Evolutionary conservation across 2,113 vertebrate genomes (phyloP).

Genomic region (Chaenocephalus aceratus): DNA sequence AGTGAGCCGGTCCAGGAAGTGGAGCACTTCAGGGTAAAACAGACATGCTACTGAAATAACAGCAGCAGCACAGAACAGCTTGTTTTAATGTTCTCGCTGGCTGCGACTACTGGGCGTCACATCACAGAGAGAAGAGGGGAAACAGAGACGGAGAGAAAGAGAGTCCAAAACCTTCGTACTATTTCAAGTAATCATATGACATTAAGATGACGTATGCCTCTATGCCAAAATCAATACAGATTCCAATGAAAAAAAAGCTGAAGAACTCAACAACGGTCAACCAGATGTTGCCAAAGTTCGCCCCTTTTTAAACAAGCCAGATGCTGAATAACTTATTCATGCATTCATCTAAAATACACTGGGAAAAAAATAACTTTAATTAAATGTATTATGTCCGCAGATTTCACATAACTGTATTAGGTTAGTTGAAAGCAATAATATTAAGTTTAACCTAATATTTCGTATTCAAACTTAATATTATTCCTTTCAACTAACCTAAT

Average conservation of each 20-base stretch:
- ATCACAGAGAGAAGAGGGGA: conserved; percentile 30
- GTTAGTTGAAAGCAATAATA: too few species aligned
- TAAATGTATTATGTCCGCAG: too few species aligned
- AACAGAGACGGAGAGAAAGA: not conserved
- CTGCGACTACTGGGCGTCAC: conserved; percentile 57
- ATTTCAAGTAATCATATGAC: conserved; percentile 11
- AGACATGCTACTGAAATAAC: conserved; percentile 55
- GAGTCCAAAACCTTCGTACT: not conserved
- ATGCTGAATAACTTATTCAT: too few species aligned
- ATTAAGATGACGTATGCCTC: conserved; percentile 4
- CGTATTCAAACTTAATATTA: too few species aligned
- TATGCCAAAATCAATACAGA: conserved; percentile 2
- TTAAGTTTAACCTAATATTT: too few species aligned
- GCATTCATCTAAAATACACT: too few species aligned
- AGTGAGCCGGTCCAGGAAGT: conserved; percentile 28
- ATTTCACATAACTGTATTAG: too few species aligned
- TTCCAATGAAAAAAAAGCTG: conserved; percentile 23
- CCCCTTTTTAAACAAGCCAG: too few species aligned
- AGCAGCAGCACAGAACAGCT: conserved; percentile 64
- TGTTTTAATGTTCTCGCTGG: conserved; percentile 79
- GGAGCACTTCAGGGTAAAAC: conserved; percentile 40
- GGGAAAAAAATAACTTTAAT: too few species aligned
- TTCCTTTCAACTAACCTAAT: too few species aligned
- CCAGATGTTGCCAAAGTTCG: too few species aligned
- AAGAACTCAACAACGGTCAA: not conserved